These are phyloP conservation scores for Mus caroli DNA, from an alignment of 2,797 vertebrate genomes.

Conservation along the genomic window DNA sequence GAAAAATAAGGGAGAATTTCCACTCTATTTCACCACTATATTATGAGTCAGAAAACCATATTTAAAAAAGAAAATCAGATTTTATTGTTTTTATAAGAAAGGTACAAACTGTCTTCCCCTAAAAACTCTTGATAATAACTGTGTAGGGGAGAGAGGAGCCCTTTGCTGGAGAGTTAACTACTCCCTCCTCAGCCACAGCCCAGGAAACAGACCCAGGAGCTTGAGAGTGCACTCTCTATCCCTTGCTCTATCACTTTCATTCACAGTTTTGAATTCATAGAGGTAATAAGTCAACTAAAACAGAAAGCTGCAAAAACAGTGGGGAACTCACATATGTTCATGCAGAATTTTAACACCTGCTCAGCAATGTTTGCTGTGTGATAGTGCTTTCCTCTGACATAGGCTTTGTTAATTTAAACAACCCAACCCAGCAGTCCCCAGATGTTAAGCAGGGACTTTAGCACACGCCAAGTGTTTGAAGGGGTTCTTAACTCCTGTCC, in stretches of 20 bases:
- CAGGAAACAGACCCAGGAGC: background rate
- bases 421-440: no score
- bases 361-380: no score
- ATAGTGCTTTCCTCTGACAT: background rate
- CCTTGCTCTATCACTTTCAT: background rate
- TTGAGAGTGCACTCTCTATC: no score
- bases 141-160: background rate
- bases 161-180: no score
- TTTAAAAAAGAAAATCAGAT: conserved; percentile 15
- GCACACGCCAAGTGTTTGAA: background rate
- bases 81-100: background rate
- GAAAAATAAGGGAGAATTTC: background rate
- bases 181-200: background rate
- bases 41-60: background rate
- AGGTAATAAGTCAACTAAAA: background rate
- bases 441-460: background rate
- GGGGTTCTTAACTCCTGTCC: background rate
- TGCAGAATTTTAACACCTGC: background rate
- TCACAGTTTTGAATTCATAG: background rate
- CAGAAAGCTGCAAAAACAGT: background rate
- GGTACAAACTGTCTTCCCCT: background rate
- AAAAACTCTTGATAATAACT: background rate
- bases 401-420: background rate
- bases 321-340: background rate
- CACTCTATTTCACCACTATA: background rate